Percentiles rank a stretch among this genome's conserved stretches.
Evolutionary conservation across 1,140 invertebrate species (phyloP).

Genomic region (Araneus ventricosus): DNA sequence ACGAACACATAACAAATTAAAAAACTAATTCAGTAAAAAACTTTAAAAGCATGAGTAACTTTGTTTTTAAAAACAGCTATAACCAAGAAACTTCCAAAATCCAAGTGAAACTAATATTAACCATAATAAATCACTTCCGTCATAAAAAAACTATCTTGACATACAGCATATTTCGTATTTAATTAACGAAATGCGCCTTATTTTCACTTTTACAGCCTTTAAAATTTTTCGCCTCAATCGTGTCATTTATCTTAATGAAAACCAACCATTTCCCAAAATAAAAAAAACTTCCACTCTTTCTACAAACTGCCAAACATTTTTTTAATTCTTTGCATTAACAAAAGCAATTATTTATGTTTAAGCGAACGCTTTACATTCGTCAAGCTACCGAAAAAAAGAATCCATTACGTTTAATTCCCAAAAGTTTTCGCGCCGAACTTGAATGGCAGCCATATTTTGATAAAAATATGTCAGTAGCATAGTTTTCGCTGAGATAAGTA

Average conservation of each 20-base stretch:
- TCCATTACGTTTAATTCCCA: background rate
- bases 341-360: conserved; percentile 7
- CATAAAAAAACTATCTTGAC: background rate
- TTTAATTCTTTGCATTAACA: background rate
- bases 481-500: background rate
- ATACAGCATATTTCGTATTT: background rate
- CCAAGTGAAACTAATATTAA: background rate
- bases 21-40: too few relatives aligned
- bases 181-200: background rate
- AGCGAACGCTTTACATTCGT: background rate
- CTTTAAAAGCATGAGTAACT: too few relatives aligned
- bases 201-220: background rate
- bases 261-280: background rate
- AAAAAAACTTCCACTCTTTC: background rate
- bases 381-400: background rate
- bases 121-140: background rate
- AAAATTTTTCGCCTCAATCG: background rate
- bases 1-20: too few relatives aligned
- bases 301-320: background rate
- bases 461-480: background rate
- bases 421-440: background rate
- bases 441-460: background rate
- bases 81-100: too few relatives aligned
- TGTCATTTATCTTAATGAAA: background rate
- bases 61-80: too few relatives aligned